Conservation (phyloP, 2,113 vertebrate genomes). For the Rafetus swinhoei region DNA sequence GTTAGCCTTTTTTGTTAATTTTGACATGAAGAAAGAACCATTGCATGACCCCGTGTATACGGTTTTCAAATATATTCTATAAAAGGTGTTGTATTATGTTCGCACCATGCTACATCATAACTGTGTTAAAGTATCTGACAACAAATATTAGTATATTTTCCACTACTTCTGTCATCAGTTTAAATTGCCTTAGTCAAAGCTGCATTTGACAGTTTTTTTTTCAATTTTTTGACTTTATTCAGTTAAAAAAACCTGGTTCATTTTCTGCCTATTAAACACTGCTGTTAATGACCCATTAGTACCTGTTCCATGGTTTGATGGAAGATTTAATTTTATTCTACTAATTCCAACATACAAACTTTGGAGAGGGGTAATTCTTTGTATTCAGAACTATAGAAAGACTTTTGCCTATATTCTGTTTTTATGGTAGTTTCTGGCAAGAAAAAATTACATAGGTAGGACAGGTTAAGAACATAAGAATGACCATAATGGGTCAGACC, state of each 20-base stretch:
- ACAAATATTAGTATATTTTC: not conserved
- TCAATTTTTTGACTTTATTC: too few relatives aligned
- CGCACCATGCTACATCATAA: not conserved
- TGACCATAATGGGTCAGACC: too few relatives aligned
- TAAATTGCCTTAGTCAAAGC: not conserved
- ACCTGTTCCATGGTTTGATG: not conserved
- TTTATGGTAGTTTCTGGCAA: not conserved
- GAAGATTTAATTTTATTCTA: not conserved
- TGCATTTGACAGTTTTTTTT: not conserved
- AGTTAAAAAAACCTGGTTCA: not conserved
- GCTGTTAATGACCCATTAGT: not conserved
- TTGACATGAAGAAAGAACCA: not conserved
- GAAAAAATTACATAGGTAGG: not conserved
- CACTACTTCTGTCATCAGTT: not conserved
- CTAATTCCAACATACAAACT: not conserved
- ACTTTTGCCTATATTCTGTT: not conserved
- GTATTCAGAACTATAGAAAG: not conserved
- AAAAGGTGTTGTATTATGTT: not conserved
- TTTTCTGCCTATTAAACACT: not conserved
- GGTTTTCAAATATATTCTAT: not conserved
- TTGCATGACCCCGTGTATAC: not conserved
- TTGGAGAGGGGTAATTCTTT: not conserved
- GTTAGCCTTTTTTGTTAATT: not conserved
- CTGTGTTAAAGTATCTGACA: not conserved
- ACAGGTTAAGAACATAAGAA: not conserved